Conservation (phyloP, 2,113 vertebrate species). For the Cygnus buccinator region DNA sequence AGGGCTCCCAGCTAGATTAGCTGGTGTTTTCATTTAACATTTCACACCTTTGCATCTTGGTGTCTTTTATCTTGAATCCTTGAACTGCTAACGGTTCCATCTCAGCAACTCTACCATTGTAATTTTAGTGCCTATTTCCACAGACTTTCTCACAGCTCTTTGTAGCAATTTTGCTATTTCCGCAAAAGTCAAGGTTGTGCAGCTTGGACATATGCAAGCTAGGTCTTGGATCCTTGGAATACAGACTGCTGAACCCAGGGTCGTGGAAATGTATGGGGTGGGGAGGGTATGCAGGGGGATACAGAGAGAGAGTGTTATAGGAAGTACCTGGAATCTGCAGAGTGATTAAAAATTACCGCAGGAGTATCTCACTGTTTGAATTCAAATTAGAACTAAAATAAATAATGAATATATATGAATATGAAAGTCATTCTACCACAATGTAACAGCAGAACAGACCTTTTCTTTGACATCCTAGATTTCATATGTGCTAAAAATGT, state of each 20-base stretch:
- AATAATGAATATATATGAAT: neutral
- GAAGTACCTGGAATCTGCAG: neutral
- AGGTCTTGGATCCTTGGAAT: neutral
- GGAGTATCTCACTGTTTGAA: neutral
- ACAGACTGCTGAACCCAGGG: neutral
- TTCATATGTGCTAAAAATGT: neutral
- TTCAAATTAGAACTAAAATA: neutral
- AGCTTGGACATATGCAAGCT: too few species aligned
- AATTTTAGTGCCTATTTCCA: neutral
- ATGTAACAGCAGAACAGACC: neutral
- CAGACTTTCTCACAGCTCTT: neutral
- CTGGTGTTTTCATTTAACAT: neutral
- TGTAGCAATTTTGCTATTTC: neutral
- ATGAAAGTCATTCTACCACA: neutral
- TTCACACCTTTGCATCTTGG: too few species aligned
- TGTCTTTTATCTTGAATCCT: neutral
- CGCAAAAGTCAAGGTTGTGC: too few species aligned
- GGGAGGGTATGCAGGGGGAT: neutral
- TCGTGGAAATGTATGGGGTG: neutral
- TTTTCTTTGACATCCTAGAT: neutral
- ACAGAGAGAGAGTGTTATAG: neutral
- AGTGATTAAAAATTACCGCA: neutral
- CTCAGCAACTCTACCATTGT: neutral
- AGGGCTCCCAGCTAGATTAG: neutral
- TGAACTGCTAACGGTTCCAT: neutral